Evolutionary conservation across 2,888 invertebrate genomes (phyloP).

Genomic region (Allolobophora icterica): DNA sequence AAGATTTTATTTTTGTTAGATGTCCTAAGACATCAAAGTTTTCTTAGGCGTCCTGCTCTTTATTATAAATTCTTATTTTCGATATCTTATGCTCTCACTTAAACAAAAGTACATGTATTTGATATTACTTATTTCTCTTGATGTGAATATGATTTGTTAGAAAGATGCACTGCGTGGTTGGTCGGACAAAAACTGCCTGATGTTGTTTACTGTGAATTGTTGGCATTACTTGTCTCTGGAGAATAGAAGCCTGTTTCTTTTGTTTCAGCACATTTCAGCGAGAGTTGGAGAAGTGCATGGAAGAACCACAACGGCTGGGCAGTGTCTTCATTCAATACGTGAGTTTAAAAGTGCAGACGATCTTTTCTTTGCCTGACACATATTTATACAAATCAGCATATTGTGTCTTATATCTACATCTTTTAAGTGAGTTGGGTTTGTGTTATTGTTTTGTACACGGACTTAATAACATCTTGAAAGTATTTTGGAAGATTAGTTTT

Average conservation of each 20-base stretch:
- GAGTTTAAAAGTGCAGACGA: constrained; percentile 53
- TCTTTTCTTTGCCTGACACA: not conserved
- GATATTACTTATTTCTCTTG: too few relatives aligned
- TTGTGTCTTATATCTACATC: not conserved
- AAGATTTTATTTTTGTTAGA: too few relatives aligned
- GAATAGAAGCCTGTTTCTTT: not conserved
- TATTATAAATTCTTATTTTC: too few relatives aligned
- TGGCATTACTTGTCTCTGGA: not conserved
- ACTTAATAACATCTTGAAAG: too few relatives aligned
- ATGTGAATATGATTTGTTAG: not conserved
- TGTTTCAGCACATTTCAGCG: constrained; percentile 54
- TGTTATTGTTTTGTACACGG: not conserved
- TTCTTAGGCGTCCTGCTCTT: too few relatives aligned
- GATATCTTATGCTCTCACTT: too few relatives aligned
- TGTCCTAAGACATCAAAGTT: too few relatives aligned
- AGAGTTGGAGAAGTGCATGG: constrained; percentile 84
- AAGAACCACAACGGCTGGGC: constrained; percentile 83
- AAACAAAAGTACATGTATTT: too few relatives aligned
- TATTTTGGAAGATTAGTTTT: not conserved
- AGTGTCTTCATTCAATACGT: constrained; percentile 68
- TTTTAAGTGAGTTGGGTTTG: too few relatives aligned
- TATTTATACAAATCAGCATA: not conserved
- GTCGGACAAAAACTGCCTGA: not conserved
- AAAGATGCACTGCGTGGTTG: too few relatives aligned
- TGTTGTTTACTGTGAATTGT: not conserved